These are phyloP conservation scores for Lepidocolaptes lacrymiger DNA, from an alignment of 2,797 vertebrate genomes.

Conservation along the genomic window DNA sequence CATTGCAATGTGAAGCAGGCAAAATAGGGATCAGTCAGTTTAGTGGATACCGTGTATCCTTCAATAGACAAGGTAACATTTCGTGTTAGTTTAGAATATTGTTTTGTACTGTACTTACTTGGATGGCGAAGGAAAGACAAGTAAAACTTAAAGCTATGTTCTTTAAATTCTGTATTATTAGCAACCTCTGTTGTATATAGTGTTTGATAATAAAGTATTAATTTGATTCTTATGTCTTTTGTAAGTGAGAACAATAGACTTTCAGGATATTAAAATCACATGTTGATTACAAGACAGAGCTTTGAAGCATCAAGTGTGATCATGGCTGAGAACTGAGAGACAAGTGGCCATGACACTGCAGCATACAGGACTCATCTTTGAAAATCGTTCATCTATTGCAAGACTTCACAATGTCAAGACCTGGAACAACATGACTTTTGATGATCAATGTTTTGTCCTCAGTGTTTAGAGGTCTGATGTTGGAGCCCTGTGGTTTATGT, in stretches of 20 bases:
- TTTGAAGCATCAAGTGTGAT: slow-evolving; percentile 81
- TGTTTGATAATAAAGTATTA: slow-evolving; percentile 99
- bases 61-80: slow-evolving; percentile 94
- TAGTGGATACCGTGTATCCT: slow-evolving; percentile 99
- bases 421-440: slow-evolving; percentile 69
- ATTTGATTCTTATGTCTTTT: slow-evolving; percentile 99
- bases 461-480: slow-evolving; percentile 76
- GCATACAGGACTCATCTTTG: slow-evolving; percentile 71
- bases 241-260: slow-evolving; percentile 90
- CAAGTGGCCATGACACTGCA: slow-evolving; percentile 67
- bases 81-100: slow-evolving; percentile 94
- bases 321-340: slow-evolving; percentile 74
- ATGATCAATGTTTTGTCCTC: slow-evolving; percentile 75
- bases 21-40: slow-evolving; percentile 93
- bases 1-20: slow-evolving; percentile 89
- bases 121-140: slow-evolving; percentile 89
- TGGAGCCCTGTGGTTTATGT: slow-evolving; percentile 69
- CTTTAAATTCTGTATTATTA: slow-evolving; percentile 98
- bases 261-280: slow-evolving; percentile 88
- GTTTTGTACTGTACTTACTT: slow-evolving; percentile 98
- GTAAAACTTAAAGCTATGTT: slow-evolving; percentile 83
- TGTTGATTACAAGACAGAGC: slow-evolving; percentile 79
- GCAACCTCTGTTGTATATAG: slow-evolving; percentile 98
- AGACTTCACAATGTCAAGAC: slow-evolving; percentile 74
- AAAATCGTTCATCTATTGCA: slow-evolving; percentile 62